Percentiles rank a stretch among this genome's conserved stretches.
Evolutionary conservation across 1,140 invertebrate species (phyloP).

Genomic region (Calliopsis andreniformis): DNA sequence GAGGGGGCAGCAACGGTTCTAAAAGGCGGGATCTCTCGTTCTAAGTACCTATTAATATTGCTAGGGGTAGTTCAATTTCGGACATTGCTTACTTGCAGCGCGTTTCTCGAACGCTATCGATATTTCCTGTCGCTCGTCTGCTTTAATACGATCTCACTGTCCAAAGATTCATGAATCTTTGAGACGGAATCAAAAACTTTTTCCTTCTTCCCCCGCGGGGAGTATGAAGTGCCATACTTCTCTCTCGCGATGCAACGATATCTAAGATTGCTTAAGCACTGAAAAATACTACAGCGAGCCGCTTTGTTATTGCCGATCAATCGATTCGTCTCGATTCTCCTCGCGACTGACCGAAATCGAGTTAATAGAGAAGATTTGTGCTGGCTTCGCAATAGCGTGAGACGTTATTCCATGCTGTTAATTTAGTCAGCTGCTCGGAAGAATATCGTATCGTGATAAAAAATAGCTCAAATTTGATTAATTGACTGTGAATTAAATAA

Average conservation of each 20-base stretch:
- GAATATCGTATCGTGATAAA: neutral
- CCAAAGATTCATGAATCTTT: too few species aligned
- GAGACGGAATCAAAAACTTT: too few species aligned
- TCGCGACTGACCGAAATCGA: neutral
- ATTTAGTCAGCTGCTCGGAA: slow-evolving; percentile 16
- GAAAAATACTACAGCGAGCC: neutral
- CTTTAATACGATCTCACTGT: too few species aligned
- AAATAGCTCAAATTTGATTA: neutral
- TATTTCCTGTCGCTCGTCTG: too few species aligned
- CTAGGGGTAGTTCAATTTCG: neutral
- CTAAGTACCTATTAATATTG: slow-evolving; percentile 13
- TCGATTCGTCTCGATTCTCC: neutral
- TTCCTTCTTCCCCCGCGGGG: slow-evolving; percentile 54
- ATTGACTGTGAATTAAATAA: neutral
- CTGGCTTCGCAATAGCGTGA: slow-evolving; percentile 24
- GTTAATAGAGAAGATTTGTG: slow-evolving; percentile 45
- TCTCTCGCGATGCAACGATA: neutral
- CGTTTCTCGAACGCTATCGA: neutral
- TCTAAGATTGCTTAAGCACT: neutral
- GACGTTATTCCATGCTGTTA: slow-evolving; percentile 44
- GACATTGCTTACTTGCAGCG: neutral
- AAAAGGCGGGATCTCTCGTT: slow-evolving; percentile 1
- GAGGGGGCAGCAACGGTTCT: slow-evolving; percentile 8
- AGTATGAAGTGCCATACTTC: slow-evolving; percentile 79
- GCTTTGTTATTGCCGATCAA: neutral